phyloP scores from a whole-genome alignment of 2,113 vertebrate genomes.

The Etheostoma cragini region DNA sequence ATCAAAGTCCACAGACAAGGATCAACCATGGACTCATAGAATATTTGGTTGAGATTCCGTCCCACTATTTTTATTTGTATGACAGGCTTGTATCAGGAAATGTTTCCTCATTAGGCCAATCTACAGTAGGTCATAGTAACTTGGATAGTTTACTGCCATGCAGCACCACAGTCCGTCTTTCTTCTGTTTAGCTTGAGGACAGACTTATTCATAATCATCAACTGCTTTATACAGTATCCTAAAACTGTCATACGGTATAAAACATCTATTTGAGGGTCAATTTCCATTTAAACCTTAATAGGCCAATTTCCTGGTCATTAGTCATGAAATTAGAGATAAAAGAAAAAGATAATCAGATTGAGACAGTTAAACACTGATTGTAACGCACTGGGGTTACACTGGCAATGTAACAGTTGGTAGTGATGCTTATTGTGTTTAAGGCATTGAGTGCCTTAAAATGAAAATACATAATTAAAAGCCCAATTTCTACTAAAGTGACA shows the following conservation, averaged over 20 bases:
- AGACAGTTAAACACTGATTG: neutral
- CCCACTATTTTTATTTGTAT: neutral
- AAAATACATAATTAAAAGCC: neutral
- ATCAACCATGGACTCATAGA: neutral
- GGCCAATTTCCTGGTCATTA: slow-evolving; percentile 13
- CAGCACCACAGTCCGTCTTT: neutral
- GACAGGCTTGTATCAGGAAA: neutral
- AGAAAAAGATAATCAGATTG: neutral
- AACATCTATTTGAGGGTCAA: neutral
- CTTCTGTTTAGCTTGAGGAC: neutral
- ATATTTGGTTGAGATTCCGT: neutral
- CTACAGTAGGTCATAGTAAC: neutral
- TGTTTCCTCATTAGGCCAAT: neutral
- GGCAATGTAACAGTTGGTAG: neutral
- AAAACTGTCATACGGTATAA: neutral
- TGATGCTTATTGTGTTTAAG: neutral
- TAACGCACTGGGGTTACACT: neutral
- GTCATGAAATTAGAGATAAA: neutral
- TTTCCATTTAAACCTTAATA: neutral
- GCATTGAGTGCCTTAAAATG: neutral
- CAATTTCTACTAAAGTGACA: neutral
- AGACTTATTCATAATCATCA: neutral
- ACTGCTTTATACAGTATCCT: neutral
- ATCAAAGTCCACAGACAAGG: neutral
- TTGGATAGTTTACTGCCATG: neutral